Evolutionary conservation across 1,140 invertebrate genomes (phyloP), one percentile per base, ranked within the genome.

Genomic region (Drosophila watanabei): DNA sequence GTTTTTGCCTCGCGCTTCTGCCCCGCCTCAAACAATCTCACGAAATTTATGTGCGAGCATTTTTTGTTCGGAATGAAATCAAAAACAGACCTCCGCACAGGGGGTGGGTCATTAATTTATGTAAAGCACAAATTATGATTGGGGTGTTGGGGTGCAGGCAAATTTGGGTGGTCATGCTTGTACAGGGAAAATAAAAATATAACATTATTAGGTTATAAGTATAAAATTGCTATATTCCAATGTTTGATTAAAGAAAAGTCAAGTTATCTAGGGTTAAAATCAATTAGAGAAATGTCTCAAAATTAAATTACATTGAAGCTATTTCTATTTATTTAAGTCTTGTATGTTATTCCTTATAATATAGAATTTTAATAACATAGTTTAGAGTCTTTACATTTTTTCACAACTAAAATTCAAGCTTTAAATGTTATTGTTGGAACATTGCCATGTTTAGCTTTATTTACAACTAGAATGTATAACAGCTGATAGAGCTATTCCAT

Each of bases 61-160:
- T 58, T 70, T 62, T 63, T 66, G 60, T 69, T 61, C 64, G 79
- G 63, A 80, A 86, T 79, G 69, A 87, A 86, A 89, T 89, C 81
- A 77, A 80, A 73, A 80, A 80, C 77, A 80, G 77, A 72, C 58
- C 56, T 70, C 68, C 57, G 28, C 66, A 43, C 48, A 70, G 63
- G 66, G 80, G 85, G 54, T 73, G 68, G 77, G 82, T 79, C 89
- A 92, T 92, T 92, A 90, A 92, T 92, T 92, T 92, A 92, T 92
- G 89, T 90, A 92, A 92, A 90, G 82, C 90, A 89, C 82, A 92
- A 92, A 92, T 92, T 92, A 92, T 92, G 89, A 90, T 90, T 90
- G 81, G 81, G 56, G 52, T 49, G 41, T 48, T 45, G 41, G 49
- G 46, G 45, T 46, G 16, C 35, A n/a, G 39, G 13, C 30, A 49